Percentiles rank a stretch among this genome's conserved stretches.
Conservation (phyloP, 2,888 invertebrate species). For the Metalampra italica region DNA sequence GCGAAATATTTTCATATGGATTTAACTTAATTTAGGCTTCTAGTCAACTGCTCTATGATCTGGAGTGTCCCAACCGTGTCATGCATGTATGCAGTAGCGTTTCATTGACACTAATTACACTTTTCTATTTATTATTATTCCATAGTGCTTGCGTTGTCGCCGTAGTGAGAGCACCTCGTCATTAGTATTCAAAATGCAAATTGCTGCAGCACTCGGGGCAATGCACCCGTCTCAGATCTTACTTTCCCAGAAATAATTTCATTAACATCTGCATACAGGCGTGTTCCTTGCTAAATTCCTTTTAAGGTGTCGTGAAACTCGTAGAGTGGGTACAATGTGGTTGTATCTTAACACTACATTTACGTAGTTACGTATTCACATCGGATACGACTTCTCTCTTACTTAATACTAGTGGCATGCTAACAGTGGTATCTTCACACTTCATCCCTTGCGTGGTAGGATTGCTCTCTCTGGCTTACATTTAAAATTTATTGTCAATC, state of each 20-base stretch:
- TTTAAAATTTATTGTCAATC: too few relatives aligned
- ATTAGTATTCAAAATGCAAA: constrained; percentile 76
- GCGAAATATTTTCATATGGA: too few relatives aligned
- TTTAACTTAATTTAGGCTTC: too few relatives aligned
- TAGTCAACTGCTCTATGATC: too few relatives aligned
- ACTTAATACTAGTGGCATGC: too few relatives aligned
- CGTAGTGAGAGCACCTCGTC: constrained; percentile 47
- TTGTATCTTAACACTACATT: background rate
- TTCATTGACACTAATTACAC: constrained; percentile 41
- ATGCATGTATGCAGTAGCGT: background rate
- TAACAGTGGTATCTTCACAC: too few relatives aligned
- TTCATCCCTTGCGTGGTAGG: too few relatives aligned
- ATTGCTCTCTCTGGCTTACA: too few relatives aligned
- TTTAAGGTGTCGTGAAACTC: constrained; percentile 41
- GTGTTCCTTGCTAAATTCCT: constrained; percentile 50
- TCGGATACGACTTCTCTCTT: too few relatives aligned
- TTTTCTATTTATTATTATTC: constrained; percentile 53
- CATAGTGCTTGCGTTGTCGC: constrained; percentile 45
- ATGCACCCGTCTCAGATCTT: constrained; percentile 67
- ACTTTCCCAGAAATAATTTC: constrained; percentile 75
- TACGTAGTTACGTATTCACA: too few relatives aligned
- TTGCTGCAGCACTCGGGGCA: constrained; percentile 62
- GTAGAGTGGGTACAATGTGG: constrained; percentile 1
- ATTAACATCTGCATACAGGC: constrained; percentile 69
- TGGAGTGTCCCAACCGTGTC: too few relatives aligned